Base-by-base conservation (phyloP, 2,797 vertebrate genomes). In the Sebastes hubbsi region DNA sequence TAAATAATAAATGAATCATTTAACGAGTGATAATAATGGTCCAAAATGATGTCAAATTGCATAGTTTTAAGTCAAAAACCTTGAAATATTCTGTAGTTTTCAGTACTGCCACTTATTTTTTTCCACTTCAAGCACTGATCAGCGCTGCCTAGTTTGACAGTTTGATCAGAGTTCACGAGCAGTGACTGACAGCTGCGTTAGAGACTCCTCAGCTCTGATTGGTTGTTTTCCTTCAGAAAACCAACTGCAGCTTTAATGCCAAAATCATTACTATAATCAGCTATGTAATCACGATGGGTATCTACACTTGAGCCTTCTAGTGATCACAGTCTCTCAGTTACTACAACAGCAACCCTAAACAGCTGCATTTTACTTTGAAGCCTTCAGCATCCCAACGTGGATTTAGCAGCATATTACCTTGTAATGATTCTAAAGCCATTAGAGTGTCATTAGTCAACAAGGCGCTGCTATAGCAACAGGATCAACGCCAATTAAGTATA, bases 391-490 rank as follows among this genome's bases (percentile, higher is more conserved):
- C 49, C 46, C 7, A 20, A 63, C 55, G 78, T 65, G 77, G 58
- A 72, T 89, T 76, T 59, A 69, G 27, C 8, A 29, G 75, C 77
- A 56, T 42, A 34, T 55, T 36, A 32, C 36, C 59, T 29, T 62
- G 10, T 49, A 25, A 16, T 77, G 52, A 80, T 38, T 81, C 75
- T 68, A 59, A 77, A 72, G 38, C 73, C 54, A 46, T 83, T 77
- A 84, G 46, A 65, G 55, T 77, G 59, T 70, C 55, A 79, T 76
- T 76, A 81, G 69, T 84, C 42, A 81, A 88, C 75, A 70, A 7
- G 24, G 66, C 8, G 75, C 72, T 89, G 88, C 84, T 75, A 92
- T 87, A 74, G 88, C 82, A 89, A 94, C 88, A 66, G 46, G 24
- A 63, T 69, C 76, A 89, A 89, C 84, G 88, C 9, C 75, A 78